Evolutionary conservation across 2,888 invertebrate genomes (phyloP), one percentile per base, ranked within the genome.

Genomic region (Busseola fusca): DNA sequence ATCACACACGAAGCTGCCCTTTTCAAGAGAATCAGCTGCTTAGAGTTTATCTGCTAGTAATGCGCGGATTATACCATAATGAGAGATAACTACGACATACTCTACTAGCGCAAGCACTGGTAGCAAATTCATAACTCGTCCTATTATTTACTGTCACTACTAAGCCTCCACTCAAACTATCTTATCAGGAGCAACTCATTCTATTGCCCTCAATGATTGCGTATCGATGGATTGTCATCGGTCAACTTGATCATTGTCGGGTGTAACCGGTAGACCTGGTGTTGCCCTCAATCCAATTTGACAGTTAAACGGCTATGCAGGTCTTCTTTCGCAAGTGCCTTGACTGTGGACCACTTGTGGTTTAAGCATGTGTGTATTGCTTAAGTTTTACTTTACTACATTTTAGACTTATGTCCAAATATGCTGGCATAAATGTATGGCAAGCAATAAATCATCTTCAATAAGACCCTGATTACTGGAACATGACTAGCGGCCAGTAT

Each of bases 171-270:
- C 58, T 80, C 69, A 74, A 67, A 62, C 18, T 60, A 62, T 68
- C 66, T 84, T 84, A 84, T 78, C 83, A 63, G 64, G 14, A 50
- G 34, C 65, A 42, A 74, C 82, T 67, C 16, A 80, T 79, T 74
- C 59, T n/a, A n/a, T 64, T 73, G 83, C 66, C 56, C 83, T 58
- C 50, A 56, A 79, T 82, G 40, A 62, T 65, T 70, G 64, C 59
- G 16, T 64, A 64, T 64, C 59, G 56, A 42, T 27, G 72, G 42
- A 64, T 79, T 69, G 74, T 67, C 74, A 63, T 64, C 65, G 14
- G 45, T 34, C 66, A 58, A 57, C 66, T 60, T 60, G 69, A 73
- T 69, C 57, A 62, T 54, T 82, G 65, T 77, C 68, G 34, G 25
- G 14, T 30, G 37, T 50, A 58, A 64, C 64, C 52, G 58, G 66